Evolutionary conservation across 2,797 vertebrate genomes (phyloP).

Genomic region (Crocodylus rhombifer): DNA sequence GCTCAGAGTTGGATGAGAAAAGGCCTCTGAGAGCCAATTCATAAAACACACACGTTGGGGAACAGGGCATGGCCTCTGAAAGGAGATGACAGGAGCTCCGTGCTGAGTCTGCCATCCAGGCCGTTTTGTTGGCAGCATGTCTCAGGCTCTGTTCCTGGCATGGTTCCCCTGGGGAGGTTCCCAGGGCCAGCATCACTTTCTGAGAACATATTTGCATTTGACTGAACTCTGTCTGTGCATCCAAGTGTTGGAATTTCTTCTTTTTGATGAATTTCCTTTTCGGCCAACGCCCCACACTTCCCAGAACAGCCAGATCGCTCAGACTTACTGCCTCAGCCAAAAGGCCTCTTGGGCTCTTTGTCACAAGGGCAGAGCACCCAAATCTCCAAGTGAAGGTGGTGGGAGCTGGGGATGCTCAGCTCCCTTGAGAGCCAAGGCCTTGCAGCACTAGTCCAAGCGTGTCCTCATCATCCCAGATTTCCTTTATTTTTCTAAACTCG

Average conservation of each 20-base stretch:
- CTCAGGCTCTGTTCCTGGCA: background rate
- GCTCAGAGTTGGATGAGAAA: background rate
- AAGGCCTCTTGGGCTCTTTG: background rate
- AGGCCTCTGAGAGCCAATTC: background rate
- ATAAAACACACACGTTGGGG: background rate
- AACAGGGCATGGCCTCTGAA: background rate
- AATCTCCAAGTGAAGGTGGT: background rate
- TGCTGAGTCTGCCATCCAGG: background rate
- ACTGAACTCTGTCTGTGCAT: background rate
- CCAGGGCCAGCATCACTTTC: background rate
- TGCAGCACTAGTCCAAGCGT: background rate
- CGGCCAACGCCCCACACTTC: rapidly evolving
- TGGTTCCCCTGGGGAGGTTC: rapidly evolving
- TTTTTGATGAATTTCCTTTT: background rate
- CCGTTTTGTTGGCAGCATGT: background rate
- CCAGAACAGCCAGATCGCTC: background rate
- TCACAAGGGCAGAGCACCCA: background rate
- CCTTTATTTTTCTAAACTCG: background rate
- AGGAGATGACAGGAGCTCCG: background rate
- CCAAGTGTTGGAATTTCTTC: background rate
- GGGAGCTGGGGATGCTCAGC: background rate
- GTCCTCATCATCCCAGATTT: background rate
- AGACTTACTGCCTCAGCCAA: background rate
- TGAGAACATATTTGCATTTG: background rate
- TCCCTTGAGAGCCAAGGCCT: background rate